A percentile compares a stretch with the other conserved stretches of the same genome.
Conservation (phyloP, 2,113 vertebrate genomes). For the Anolis sagrei region DNA sequence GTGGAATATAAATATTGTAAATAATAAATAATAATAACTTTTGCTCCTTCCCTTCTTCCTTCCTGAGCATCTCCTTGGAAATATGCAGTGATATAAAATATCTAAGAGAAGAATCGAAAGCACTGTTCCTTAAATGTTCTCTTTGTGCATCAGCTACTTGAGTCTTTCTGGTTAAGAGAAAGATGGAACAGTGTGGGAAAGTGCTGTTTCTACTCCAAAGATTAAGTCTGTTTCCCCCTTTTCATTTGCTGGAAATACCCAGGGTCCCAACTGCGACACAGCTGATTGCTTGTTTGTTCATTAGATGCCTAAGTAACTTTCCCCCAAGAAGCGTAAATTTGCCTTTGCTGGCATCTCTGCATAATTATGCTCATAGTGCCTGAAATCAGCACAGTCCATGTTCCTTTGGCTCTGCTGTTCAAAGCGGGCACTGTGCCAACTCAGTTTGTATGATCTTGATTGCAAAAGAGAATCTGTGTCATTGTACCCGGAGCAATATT, state of each 20-base stretch:
- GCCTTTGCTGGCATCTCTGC: not conserved
- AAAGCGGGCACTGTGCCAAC: not conserved
- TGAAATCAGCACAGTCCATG: constrained; percentile 14
- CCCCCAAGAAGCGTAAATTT: constrained; percentile 5
- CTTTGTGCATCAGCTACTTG: not conserved
- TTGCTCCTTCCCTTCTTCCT: not conserved
- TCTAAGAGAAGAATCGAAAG: not conserved
- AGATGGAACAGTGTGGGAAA: not conserved
- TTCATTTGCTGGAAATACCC: not conserved
- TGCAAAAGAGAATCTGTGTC: constrained; percentile 18
- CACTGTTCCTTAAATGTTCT: not conserved
- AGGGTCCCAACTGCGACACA: not conserved
- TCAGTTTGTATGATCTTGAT: constrained; percentile 12
- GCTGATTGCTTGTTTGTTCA: constrained; percentile 14
- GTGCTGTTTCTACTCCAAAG: not conserved
- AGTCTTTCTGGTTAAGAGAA: not conserved
- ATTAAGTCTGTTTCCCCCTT: not conserved
- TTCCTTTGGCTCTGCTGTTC: constrained; percentile 3
- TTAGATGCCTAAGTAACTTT: constrained; percentile 27
- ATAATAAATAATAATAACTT: too few relatives aligned
- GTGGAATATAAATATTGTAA: too few relatives aligned
- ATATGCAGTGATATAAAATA: not conserved
- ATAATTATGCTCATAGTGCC: constrained; percentile 11
- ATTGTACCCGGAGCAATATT: not conserved
- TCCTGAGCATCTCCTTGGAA: not conserved